These are phyloP conservation scores for Hoplias malabaricus DNA, from an alignment of 2,113 vertebrate species.

Conservation along the genomic window DNA sequence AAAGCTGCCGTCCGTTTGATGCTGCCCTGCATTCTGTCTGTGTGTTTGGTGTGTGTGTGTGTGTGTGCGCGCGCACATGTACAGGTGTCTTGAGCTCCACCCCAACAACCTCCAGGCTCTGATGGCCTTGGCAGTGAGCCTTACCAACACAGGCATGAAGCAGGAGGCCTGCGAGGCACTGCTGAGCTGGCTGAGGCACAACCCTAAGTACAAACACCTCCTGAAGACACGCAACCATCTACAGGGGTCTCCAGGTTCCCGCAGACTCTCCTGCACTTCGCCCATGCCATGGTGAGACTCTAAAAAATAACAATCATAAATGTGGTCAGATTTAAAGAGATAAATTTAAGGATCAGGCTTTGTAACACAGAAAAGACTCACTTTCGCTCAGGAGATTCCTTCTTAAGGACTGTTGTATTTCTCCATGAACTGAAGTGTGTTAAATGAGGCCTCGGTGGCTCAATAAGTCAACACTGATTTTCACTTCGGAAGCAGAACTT, in stretches of 20 bases:
- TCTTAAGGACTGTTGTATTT: no score
- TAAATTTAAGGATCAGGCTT: conserved; percentile 52
- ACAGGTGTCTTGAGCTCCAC: conserved; percentile 95
- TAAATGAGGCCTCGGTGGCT: no score
- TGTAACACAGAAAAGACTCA: no score
- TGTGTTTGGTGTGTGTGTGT: conserved; percentile 78
- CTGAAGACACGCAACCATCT: conserved; percentile 78
- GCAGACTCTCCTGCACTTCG: conserved; percentile 80
- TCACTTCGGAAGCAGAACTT: no score
- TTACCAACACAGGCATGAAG: conserved; percentile 93
- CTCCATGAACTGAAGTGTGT: no score
- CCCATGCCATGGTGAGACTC: conserved; percentile 17
- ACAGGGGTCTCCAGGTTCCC: conserved; percentile 82
- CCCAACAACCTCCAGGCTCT: conserved; percentile 92
- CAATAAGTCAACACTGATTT: no score
- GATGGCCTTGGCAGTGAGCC: conserved; percentile 95
- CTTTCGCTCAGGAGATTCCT: no score
- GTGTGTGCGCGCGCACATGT: conserved; percentile 16
- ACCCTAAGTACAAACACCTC: conserved; percentile 91
- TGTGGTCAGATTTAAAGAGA: not conserved
- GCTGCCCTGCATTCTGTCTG: conserved; percentile 32
- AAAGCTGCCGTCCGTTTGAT: conserved; percentile 64
- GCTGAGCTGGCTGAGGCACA: conserved; percentile 89
- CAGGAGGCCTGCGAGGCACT: conserved; percentile 91
- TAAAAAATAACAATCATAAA: not conserved